A percentile compares a stretch with the other conserved stretches of the same genome.
Conservation (phyloP, 2,888 invertebrate species). For the Dioctria rufipes region DNA sequence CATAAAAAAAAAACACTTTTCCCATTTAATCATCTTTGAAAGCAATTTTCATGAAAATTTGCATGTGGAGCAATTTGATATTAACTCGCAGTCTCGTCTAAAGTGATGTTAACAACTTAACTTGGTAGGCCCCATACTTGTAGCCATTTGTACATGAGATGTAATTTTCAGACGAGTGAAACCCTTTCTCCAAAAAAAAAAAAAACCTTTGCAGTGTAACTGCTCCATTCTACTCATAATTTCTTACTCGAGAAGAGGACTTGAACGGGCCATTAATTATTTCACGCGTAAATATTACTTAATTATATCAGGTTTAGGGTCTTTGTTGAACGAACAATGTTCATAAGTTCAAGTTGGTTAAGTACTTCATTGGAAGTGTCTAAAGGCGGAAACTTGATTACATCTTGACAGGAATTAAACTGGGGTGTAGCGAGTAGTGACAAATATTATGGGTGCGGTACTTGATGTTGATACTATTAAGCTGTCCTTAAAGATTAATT, state of each 20-base stretch:
- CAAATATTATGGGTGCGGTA: too few relatives aligned
- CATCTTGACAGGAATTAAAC: constrained; percentile 12
- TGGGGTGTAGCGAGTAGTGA: too few relatives aligned
- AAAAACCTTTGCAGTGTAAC: constrained; percentile 14
- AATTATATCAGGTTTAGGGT: constrained; percentile 8
- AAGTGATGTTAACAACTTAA: constrained; percentile 23
- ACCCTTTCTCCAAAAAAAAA: not conserved
- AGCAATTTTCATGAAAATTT: too few relatives aligned
- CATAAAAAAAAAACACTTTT: too few relatives aligned
- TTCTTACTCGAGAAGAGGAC: not conserved
- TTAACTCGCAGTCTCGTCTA: not conserved
- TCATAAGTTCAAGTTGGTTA: constrained; percentile 4
- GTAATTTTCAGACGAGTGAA: not conserved
- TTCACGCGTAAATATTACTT: constrained; percentile 20
- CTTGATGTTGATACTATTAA: too few relatives aligned
- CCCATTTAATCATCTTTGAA: too few relatives aligned
- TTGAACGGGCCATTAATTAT: constrained; percentile 17
- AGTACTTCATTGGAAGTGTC: not conserved
- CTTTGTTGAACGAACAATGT: not conserved
- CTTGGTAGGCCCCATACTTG: not conserved
- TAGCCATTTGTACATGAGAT: not conserved
- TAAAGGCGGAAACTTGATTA: constrained; percentile 27
- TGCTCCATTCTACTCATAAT: constrained; percentile 5
- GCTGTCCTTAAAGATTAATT: too few relatives aligned
- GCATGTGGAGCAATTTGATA: too few relatives aligned